Conservation (phyloP, 2,113 vertebrate genomes). For the Chunga burmeisteri region DNA sequence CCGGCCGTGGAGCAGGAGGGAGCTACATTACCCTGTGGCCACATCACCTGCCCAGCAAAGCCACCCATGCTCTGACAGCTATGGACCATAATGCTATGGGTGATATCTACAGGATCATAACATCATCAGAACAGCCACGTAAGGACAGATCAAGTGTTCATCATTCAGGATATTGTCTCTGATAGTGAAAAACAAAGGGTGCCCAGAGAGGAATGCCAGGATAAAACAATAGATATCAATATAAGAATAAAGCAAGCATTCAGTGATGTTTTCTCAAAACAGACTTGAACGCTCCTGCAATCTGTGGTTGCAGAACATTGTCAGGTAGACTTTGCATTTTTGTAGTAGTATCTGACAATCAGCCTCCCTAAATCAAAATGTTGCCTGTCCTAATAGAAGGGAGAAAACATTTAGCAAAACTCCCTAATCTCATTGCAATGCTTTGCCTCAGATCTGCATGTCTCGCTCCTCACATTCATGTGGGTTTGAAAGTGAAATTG, state of each 20-base stretch:
- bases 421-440: not conserved
- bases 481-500: not conserved
- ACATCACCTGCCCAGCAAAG: not conserved
- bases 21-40: not conserved
- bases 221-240: not conserved
- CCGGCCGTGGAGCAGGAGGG: rapidly evolving
- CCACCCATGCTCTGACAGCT: not conserved
- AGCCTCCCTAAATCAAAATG: not conserved
- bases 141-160: not conserved
- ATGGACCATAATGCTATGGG: not conserved
- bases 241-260: not conserved
- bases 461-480: rapidly evolving
- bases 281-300: not conserved
- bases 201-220: not conserved
- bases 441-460: not conserved
- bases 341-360: not conserved
- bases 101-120: not conserved
- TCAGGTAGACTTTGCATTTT: not conserved
- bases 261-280: not conserved
- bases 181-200: not conserved
- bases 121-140: not conserved
- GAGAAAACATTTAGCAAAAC: not conserved
- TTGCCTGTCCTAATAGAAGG: not conserved
- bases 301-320: not conserved
- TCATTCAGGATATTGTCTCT: not conserved